Conservation (phyloP, 2,113 vertebrate genomes). For the Actenoides hombroni region DNA sequence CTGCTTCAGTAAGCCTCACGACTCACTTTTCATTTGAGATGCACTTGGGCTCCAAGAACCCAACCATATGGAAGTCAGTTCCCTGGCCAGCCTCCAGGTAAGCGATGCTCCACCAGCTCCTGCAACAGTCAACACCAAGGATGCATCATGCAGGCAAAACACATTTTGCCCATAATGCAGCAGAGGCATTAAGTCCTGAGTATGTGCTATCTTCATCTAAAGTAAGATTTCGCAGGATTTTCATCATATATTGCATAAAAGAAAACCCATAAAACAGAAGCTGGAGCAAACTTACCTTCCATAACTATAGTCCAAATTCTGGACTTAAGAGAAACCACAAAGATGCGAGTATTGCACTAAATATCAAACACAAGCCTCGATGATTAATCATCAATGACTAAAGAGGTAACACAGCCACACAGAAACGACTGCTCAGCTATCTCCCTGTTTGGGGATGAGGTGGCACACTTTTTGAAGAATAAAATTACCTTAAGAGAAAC, state of each 20-base stretch:
- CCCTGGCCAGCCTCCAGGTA: neutral
- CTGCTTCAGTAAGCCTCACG: neutral
- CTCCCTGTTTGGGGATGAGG: neutral
- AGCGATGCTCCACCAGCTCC: neutral
- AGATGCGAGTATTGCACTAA: neutral
- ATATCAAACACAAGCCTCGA: neutral
- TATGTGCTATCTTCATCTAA: neutral
- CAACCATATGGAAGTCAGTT: neutral
- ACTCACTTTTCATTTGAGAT: fast-evolving
- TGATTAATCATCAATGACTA: neutral
- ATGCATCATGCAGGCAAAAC: fast-evolving
- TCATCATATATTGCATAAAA: neutral
- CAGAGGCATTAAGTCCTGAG: fast-evolving
- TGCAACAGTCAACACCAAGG: fast-evolving
- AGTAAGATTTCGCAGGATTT: neutral
- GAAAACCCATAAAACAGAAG: neutral
- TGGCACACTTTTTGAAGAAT: neutral
- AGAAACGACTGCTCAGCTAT: neutral
- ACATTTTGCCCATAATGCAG: fast-evolving
- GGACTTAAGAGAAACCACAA: neutral
- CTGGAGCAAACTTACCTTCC: neutral
- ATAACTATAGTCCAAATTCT: neutral
- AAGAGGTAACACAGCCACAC: neutral
- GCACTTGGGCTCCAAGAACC: neutral
- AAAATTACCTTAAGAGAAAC: neutral